These are phyloP conservation scores for Amblyopsis rosae DNA, from an alignment of 2,113 vertebrate genomes.

Conservation along the genomic window DNA sequence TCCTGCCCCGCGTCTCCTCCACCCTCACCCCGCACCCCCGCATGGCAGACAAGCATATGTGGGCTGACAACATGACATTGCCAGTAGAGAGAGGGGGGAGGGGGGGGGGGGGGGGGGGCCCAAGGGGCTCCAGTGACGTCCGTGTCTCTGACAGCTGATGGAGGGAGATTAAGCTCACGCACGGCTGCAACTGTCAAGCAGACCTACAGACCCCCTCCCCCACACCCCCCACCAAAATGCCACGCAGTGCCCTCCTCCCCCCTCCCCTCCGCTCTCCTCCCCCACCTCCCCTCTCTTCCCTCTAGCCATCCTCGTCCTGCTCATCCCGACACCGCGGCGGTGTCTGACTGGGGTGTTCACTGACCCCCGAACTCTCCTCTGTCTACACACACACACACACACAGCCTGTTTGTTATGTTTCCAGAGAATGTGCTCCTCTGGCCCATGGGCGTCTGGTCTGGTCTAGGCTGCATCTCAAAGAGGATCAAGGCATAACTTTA, in stretches of 20 bases:
- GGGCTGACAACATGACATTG: slow-evolving; percentile 83
- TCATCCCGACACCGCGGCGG: slow-evolving; percentile 5
- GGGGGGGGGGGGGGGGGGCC: slow-evolving; percentile 37
- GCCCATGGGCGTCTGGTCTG: background rate
- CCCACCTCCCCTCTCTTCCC: slow-evolving; percentile 21
- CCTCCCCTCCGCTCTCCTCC: slow-evolving; percentile 21
- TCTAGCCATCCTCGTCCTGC: slow-evolving; percentile 10
- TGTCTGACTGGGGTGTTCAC: slow-evolving; percentile 31
- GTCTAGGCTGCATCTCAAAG: slow-evolving; percentile 17
- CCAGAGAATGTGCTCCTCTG: background rate
- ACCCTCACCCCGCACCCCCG: slow-evolving; percentile 29
- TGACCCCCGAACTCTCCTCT: slow-evolving; percentile 39
- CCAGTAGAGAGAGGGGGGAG: slow-evolving; percentile 64
- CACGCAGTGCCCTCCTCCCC: slow-evolving; percentile 37
- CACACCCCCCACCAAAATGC: slow-evolving; percentile 38
- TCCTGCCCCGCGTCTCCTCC: slow-evolving; percentile 60
- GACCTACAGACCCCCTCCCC: slow-evolving; percentile 36
- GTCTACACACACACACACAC: slow-evolving; percentile 1
- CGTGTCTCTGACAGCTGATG: slow-evolving; percentile 71
- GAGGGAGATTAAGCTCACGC: slow-evolving; percentile 68
- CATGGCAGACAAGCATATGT: slow-evolving; percentile 78
- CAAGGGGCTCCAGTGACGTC: slow-evolving; percentile 56
- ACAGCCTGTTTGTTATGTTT: background rate
- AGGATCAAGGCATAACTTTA: slow-evolving; percentile 10
- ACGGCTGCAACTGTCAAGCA: slow-evolving; percentile 65